Base-by-base conservation (phyloP, 2,888 invertebrate species). In the Stenolophus ochropezus region DNA sequence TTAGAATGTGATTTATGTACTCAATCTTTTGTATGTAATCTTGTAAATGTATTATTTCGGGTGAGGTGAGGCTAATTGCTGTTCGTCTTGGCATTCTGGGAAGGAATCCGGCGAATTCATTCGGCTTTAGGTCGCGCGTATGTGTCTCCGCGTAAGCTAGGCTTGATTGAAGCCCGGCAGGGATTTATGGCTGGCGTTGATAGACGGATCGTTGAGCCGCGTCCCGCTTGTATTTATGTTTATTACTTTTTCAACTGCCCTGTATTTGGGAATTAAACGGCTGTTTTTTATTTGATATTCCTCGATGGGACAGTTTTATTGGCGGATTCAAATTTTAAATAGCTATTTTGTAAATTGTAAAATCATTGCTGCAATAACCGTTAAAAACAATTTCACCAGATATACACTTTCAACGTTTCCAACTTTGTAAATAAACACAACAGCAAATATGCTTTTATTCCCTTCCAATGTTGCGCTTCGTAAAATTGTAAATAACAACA, bases 241-340 rank as follows among this genome's bases (percentile, higher is more conserved):
- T 69, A 69, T 42, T 69, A 69, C 65, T 69, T 69, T 69, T 69
- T 69, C 65, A 69, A 69, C 65, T 69, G 65, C 33, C 33, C 65
- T 69, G 33, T 69, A 69, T 69, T 69, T 33, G 65, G 33, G 61
- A 61, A 69, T 61, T 18, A 69, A 27, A 69, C 27, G 27, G 65
- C 65, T 69, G 65, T 69, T 69, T 69, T 69, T 69, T 69, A 69
- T 69, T 69, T 69, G 65, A 69, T 69, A 69, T 69, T 27, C 11
- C 14, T 16, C 20, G 33, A 16, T 8, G 65, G 65, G 65, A 69
- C 65, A 69, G 33, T 69, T 69, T 69, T 33, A 69, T 69, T 27
- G 14, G 42, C 1, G 61, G 16, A 69, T 69, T 69, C 65, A 33
- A 33, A 69, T 69, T 33, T 69, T 69, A 69, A 69, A 69, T 27